phyloP scores from a whole-genome alignment of 2,113 vertebrate genomes.

The Dromaius novaehollandiae region DNA sequence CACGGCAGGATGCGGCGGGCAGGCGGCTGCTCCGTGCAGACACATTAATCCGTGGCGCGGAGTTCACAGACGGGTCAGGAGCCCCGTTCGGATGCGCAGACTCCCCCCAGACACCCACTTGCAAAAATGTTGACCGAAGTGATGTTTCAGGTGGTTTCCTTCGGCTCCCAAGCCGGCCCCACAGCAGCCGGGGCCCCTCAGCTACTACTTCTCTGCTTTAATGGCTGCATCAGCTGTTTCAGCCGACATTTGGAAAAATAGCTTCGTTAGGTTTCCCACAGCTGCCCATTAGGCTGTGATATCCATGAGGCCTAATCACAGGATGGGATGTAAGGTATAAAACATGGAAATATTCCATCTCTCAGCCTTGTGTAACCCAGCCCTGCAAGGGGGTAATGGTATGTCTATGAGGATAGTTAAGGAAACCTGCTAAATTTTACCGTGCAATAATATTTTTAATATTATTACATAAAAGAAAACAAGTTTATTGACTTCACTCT shows the following conservation, averaged over 20 bases:
- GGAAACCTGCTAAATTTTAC: not conserved
- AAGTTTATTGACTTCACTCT: not conserved
- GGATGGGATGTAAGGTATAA: not conserved
- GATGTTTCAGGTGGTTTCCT: not conserved
- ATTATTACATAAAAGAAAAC: not conserved
- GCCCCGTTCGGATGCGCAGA: not conserved
- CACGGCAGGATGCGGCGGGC: not conserved
- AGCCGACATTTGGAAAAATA: not conserved
- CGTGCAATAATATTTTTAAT: not conserved
- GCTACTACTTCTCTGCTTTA: not conserved
- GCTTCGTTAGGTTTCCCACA: not conserved
- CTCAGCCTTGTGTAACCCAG: not conserved
- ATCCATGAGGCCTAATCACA: not conserved
- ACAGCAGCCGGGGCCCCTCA: rapidly evolving
- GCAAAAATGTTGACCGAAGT: not conserved
- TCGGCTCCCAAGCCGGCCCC: not conserved
- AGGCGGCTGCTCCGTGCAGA: not conserved
- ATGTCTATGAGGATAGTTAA: not conserved
- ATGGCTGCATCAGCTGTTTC: rapidly evolving
- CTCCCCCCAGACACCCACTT: not conserved
- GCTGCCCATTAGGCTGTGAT: not conserved
- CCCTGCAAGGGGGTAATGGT: rapidly evolving
- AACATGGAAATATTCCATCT: not conserved
- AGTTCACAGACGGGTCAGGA: not conserved
- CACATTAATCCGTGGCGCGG: not conserved